A percentile compares a stretch with the other conserved stretches of the same genome.
Conservation (phyloP, 2,797 vertebrate species). For the Bucorvus abyssinicus region DNA sequence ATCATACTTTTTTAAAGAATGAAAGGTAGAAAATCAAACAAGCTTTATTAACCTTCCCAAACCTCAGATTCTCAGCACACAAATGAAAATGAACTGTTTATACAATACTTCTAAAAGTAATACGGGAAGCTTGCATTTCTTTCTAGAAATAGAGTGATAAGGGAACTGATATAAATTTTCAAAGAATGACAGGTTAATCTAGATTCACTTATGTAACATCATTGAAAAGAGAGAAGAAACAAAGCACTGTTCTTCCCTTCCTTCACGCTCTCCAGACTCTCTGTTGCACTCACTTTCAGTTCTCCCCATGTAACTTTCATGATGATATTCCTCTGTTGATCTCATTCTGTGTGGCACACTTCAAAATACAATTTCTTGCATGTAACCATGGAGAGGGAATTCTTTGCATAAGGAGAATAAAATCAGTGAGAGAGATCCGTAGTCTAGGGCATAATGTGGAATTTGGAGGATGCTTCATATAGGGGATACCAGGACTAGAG, state of each 20-base stretch:
- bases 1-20: not conserved
- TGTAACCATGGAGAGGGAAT: not conserved
- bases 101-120: not conserved
- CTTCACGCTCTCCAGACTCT: not conserved
- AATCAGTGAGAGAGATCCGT: not conserved
- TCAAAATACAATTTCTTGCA: not conserved
- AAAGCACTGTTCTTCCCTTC: not conserved
- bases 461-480: rapidly evolving
- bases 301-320: not conserved
- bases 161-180: not conserved
- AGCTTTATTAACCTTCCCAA: too few species aligned
- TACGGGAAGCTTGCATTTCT: not conserved
- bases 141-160: not conserved
- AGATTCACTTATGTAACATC: not conserved
- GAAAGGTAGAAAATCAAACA: slow-evolving; percentile 6
- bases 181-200: not conserved
- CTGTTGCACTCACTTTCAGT: not conserved
- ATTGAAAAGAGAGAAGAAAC: not conserved
- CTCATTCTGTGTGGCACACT: not conserved
- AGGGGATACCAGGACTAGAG: not conserved
- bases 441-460: not conserved
- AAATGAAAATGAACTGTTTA: not conserved
- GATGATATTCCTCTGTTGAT: not conserved
- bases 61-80: not conserved
- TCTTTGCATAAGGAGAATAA: not conserved